Base-by-base conservation (phyloP, 2,113 vertebrate species). In the Malurus melanocephalus region DNA sequence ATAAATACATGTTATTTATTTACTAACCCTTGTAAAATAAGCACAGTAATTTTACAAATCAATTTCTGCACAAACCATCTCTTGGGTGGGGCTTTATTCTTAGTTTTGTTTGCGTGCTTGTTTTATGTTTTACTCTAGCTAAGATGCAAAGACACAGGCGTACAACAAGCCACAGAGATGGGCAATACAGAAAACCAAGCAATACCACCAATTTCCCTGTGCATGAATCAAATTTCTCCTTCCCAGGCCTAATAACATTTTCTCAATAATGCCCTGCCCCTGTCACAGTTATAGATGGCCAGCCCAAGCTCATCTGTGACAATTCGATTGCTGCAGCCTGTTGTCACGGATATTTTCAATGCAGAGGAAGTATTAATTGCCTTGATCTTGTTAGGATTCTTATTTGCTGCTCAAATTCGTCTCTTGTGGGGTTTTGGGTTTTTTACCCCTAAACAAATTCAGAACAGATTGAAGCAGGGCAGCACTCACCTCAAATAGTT, bases 391-490 rank as follows among this genome's bases (percentile, higher is more conserved):
- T 91, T 71, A 62, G 8, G 52, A 56, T 77, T 71, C 57, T 64
- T 90, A 82, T 72, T 93, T 89, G 57, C n/a, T 74, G 35, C 42
- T 71, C 68, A 74, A 78, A 92, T 94, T 67, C 64, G 53, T n/a
- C 56, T 90, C 64, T 21, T 21, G 56, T 26, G 26, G 46, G 6
- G 11, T 24, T 27, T 35, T 9, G 10, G 38, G 38, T 38, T 69
- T 90, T 46, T 43, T 1, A n/a, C 53, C 32, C 51, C 55, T 32
- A 52, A 77, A 85, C 26, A 82, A 85, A 85, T 71, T 73, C 46
- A 74, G 75, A 93, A 43, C 60, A 93, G 57, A 91, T 15, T 33
- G 43, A 76, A 40, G 51, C 30, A 85, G 30, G 27, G 51, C 45
- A 88, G 56, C 38, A 33, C 40, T 57, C 51, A 88, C 30, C 52